These are phyloP conservation scores for Drosophila kepulauana DNA, from an alignment of 1,140 invertebrate genomes.

Conservation along the genomic window DNA sequence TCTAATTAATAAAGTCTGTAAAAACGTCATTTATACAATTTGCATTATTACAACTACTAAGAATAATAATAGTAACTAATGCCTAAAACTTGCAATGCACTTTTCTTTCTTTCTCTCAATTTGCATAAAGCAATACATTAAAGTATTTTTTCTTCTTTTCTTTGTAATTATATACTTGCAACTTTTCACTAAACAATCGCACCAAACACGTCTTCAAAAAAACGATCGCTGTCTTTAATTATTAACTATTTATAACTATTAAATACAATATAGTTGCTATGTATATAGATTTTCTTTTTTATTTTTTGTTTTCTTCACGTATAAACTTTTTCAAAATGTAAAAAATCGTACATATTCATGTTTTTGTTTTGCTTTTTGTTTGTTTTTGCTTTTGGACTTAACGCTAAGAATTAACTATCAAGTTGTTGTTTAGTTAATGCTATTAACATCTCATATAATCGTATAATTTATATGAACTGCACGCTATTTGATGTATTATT, in stretches of 20 bases:
- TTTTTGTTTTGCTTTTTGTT: constrained; percentile 32
- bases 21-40: constrained; percentile 65
- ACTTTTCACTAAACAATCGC: constrained; percentile 39
- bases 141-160: constrained; percentile 18
- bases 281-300: constrained; percentile 38
- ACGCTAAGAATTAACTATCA: constrained; percentile 67
- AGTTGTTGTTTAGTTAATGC: constrained; percentile 45
- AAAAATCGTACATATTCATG: constrained; percentile 68
- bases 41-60: constrained; percentile 58
- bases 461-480: constrained; percentile 57
- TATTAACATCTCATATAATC: constrained; percentile 65
- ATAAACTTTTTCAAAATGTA: constrained; percentile 81
- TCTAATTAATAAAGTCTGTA: constrained; percentile 60
- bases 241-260: constrained; percentile 69
- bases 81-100: constrained; percentile 48
- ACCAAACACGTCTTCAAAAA: constrained; percentile 16
- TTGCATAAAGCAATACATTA: constrained; percentile 37
- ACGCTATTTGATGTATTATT: constrained; percentile 30
- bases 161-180: constrained; percentile 17
- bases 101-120: constrained; percentile 33
- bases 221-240: constrained; percentile 51
- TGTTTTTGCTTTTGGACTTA: constrained; percentile 54
- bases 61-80: constrained; percentile 60
- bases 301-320: constrained; percentile 49
- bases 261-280: constrained; percentile 41